A percentile compares a stretch with the other conserved stretches of the same genome.
Conservation (phyloP, 2,888 invertebrate species). For the Dryobotodes eremita region DNA sequence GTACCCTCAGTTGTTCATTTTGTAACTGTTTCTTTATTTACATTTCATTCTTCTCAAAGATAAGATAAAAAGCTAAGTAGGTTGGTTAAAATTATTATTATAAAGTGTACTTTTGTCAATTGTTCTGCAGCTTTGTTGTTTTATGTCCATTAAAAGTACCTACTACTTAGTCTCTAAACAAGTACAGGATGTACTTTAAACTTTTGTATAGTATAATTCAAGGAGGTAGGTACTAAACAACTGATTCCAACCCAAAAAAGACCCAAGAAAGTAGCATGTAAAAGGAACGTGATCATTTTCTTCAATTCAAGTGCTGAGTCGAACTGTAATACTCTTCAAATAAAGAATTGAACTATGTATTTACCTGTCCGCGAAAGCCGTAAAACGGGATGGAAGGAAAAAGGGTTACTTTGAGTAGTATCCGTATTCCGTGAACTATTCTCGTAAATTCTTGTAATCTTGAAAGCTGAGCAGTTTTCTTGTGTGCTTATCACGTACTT, state of each 20-base stretch:
- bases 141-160: not conserved
- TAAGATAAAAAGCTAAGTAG: not conserved
- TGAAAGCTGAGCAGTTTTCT: conserved; percentile 41
- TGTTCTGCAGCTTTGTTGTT: no score
- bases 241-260: not conserved
- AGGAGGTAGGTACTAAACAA: not conserved
- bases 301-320: conserved; percentile 26
- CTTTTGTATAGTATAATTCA: not conserved
- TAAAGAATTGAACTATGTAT: conserved; percentile 21
- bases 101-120: not conserved
- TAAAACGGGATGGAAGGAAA: conserved; percentile 42
- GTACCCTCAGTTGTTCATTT: not conserved
- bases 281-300: conserved; percentile 30
- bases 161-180: not conserved
- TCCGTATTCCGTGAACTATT: conserved; percentile 32
- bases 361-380: conserved; percentile 5
- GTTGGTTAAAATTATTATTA: not conserved
- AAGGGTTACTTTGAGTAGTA: conserved; percentile 44
- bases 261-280: not conserved
- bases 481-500: conserved; percentile 43
- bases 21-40: not conserved
- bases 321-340: conserved; percentile 1
- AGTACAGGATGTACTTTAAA: not conserved
- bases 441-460: conserved; percentile 49
- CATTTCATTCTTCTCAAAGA: not conserved